Evolutionary conservation across 2,797 vertebrate species (phyloP).

Genomic region (Agapornis canus): DNA sequence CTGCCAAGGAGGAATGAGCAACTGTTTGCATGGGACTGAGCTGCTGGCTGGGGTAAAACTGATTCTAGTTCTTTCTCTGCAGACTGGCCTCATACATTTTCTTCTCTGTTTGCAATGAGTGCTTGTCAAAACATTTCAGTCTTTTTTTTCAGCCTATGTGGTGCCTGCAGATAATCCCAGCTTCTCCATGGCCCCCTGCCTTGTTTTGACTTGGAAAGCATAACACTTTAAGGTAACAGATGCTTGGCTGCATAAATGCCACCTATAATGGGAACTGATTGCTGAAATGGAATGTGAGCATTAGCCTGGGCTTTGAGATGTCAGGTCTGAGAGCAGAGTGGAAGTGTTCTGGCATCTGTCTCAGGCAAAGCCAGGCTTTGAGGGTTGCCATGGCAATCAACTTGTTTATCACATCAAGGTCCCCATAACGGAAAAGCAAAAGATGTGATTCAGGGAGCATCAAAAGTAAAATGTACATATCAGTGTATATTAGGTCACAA

Average conservation of each 20-base stretch:
- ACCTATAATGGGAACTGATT: not conserved
- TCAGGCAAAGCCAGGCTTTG: not conserved
- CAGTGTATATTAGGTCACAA: not conserved
- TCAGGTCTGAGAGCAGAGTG: not conserved
- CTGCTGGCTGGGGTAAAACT: not conserved
- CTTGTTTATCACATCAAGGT: conserved; percentile 40
- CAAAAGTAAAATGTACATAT: not conserved
- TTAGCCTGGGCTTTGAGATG: conserved; percentile 2
- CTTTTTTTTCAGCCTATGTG: not conserved
- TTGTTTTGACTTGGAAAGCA: not conserved
- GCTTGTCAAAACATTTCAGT: not conserved
- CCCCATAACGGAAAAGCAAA: conserved; percentile 1
- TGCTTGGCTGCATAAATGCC: not conserved
- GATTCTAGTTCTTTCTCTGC: not conserved
- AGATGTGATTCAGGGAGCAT: not conserved
- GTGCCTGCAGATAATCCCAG: not conserved
- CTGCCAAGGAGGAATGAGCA: not conserved
- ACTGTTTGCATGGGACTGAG: not conserved
- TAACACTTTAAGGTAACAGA: not conserved
- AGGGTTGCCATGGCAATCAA: conserved; percentile 49
- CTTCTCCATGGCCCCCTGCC: not conserved
- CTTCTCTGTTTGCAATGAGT: not conserved
- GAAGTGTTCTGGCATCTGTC: not conserved
- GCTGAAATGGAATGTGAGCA: not conserved
- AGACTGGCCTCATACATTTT: not conserved